These are phyloP conservation scores for Tetropium fuscum DNA, from an alignment of 2,888 invertebrate genomes.

Conservation along the genomic window DNA sequence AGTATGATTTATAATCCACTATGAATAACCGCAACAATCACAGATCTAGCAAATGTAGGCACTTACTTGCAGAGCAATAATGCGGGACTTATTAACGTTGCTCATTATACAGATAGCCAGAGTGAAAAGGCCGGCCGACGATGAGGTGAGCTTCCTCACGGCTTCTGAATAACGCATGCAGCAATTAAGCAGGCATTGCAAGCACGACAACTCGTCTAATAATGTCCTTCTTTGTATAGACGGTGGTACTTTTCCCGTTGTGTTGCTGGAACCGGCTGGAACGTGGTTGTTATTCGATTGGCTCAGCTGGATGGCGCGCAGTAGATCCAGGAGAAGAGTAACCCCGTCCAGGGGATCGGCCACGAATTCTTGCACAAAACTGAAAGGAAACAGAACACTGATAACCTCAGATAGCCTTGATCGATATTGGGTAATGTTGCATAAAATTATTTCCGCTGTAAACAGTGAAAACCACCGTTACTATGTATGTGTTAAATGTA, in stretches of 20 bases:
- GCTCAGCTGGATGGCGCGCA: conserved; percentile 86
- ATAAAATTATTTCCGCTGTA: too few species aligned
- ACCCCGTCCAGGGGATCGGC: conserved; percentile 91
- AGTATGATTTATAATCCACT: neutral
- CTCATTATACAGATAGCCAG: conserved; percentile 90
- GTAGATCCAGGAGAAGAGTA: conserved; percentile 83
- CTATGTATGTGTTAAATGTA: too few species aligned
- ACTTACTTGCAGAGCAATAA: conserved; percentile 85
- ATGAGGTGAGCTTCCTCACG: conserved; percentile 79
- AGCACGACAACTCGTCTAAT: conserved; percentile 88
- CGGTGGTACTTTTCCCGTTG: conserved; percentile 71
- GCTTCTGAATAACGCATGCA: conserved; percentile 85
- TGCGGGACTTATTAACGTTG: conserved; percentile 86
- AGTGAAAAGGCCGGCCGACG: conserved; percentile 86
- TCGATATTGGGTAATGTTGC: too few species aligned
- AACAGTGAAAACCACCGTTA: too few species aligned
- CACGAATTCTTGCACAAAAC: conserved; percentile 94
- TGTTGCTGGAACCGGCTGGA: conserved; percentile 54
- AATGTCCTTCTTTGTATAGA: conserved; percentile 80
- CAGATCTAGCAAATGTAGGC: neutral
- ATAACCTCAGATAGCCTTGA: too few species aligned
- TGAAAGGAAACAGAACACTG: conserved; percentile 61
- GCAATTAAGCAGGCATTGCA: conserved; percentile 88
- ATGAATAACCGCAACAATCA: neutral
- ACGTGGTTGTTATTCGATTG: conserved; percentile 71